Evolutionary conservation across 2,113 vertebrate genomes (phyloP), one percentile per base, ranked within the genome.

Genomic region (Syngnathus scovelli): DNA sequence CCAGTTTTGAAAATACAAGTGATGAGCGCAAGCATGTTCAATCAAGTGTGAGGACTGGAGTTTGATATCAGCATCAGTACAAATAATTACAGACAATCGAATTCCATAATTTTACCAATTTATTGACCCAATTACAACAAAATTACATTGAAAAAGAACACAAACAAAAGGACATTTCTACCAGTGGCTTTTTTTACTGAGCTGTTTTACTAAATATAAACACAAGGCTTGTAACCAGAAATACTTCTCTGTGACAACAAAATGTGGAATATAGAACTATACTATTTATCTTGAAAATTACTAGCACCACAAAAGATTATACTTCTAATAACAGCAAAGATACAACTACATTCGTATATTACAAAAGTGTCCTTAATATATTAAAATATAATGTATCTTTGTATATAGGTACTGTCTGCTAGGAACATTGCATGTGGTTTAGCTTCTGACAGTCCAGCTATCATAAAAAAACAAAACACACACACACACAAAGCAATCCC

Each of bases 331-430:
- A 78, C 59, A 56, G 19, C 75, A 77, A 81, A 75, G 75, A 80
- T 78, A 85, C 70, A 74, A 63, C 64, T 27, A 67, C 75, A 66
- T 75, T 63, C 73, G 41, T 77, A 75, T 67, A 51, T 75, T 87
- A 87, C 74, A 85, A 88, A 87, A 87, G 76, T 46, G 61, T 76
- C 69, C 70, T 78, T 82, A 87, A 62, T 62, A 44, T 85, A 84
- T 86, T 83, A 84, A 89, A 89, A 87, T 86, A 84, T 83, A 84
- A 33, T 56, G 15, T 16, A 58, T 55, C 21, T 55, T 12, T 55
- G 5, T 36, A 16, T 1, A 37, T 58, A 78, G 23, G 21, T 21
- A 72, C 62, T 63, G 56, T 80, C 75, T 74, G 75, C 71, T 79
- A 80, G 41, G 39, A 61, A 56, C 69, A 54, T 23, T 61, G 79